Conservation (phyloP, 1,140 invertebrate species). For the Conus ventricosus region DNA sequence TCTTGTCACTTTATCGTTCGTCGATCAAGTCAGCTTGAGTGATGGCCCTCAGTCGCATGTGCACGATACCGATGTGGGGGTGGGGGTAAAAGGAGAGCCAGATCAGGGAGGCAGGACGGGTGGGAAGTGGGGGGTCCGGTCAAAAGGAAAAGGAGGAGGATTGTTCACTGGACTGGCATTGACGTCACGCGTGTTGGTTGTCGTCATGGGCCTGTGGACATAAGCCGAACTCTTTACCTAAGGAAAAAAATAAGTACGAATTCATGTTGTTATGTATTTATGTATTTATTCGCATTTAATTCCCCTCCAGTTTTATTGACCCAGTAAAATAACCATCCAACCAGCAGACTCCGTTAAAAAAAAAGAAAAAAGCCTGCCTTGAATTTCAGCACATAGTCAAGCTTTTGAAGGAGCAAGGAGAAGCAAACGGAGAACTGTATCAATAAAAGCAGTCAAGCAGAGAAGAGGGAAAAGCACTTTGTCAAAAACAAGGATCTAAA, state of each 20-base stretch:
- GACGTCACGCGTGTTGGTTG: constrained; percentile 3
- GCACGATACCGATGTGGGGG: background rate
- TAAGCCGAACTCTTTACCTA: no score
- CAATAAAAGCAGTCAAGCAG: background rate
- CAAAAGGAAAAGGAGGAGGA: background rate
- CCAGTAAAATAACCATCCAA: no score
- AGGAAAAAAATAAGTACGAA: no score
- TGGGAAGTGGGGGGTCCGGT: background rate
- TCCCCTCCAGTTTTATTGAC: no score
- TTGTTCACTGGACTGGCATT: background rate
- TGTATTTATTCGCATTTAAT: no score
- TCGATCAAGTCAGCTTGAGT: constrained; percentile 19
- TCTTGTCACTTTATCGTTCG: constrained; percentile 11
- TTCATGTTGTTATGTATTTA: no score
- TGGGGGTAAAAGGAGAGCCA: background rate
- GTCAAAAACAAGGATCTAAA: constrained; percentile 7
- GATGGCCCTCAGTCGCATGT: background rate
- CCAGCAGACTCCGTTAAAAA: no score
- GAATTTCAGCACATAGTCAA: background rate
- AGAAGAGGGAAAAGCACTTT: background rate
- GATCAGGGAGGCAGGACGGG: background rate
- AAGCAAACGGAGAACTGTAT: background rate
- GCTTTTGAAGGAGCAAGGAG: background rate
- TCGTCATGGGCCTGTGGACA: constrained; percentile 24
- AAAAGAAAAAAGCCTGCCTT: no score